These are phyloP conservation scores for Pediacus dermestoides DNA, from an alignment of 2,888 invertebrate genomes.

Conservation along the genomic window DNA sequence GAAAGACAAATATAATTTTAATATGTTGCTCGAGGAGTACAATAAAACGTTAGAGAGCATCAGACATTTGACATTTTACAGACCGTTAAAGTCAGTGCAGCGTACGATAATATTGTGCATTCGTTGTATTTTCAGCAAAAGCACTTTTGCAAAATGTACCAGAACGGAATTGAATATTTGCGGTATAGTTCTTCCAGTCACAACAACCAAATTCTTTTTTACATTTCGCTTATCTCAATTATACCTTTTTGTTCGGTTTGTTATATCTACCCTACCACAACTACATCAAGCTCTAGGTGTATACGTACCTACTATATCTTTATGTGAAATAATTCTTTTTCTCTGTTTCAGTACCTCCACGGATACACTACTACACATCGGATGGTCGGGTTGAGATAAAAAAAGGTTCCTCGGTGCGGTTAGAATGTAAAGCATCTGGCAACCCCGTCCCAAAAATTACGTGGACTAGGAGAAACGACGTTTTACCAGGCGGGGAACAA, in stretches of 20 bases:
- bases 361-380: conserved; percentile 60
- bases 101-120: conserved; percentile 10
- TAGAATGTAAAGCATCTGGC: conserved; percentile 54
- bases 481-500: conserved; percentile 58
- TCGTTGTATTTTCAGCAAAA: conserved; percentile 11
- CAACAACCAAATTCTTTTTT: too few relatives aligned
- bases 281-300: too few relatives aligned
- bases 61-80: conserved; percentile 16
- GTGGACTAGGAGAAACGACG: conserved; percentile 55
- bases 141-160: conserved; percentile 7
- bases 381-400: conserved; percentile 63
- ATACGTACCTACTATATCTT: too few relatives aligned
- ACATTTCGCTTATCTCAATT: too few relatives aligned
- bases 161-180: conserved; percentile 4
- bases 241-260: too few relatives aligned
- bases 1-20: conserved; percentile 9
- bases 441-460: conserved; percentile 54
- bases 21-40: conserved; percentile 8
- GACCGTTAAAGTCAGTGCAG: conserved; percentile 12
- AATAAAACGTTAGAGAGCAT: conserved; percentile 2
- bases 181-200: too few relatives aligned
- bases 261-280: too few relatives aligned
- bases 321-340: too few relatives aligned
- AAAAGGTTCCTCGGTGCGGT: conserved; percentile 52
- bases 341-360: conserved; percentile 58